Evolutionary conservation across 2,888 invertebrate genomes (phyloP), one percentile per base, ranked within the genome.

Genomic region (Drosophila rellima): DNA sequence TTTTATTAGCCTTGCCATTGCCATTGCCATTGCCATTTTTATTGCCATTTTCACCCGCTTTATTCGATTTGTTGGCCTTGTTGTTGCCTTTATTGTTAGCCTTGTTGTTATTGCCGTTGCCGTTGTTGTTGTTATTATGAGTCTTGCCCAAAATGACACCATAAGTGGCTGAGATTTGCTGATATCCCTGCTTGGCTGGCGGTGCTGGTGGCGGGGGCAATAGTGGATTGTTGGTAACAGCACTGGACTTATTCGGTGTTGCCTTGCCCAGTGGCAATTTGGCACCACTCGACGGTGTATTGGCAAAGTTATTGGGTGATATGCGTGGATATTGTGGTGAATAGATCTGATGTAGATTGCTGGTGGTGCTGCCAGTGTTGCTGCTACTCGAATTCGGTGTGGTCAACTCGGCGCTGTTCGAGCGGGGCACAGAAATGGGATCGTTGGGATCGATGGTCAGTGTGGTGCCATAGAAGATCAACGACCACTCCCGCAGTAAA

Each of bases 401-500:
- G 54, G 92, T 91, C 29, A 86, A 76, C 70, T 91, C 90, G 65
- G 87, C 82, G 68, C 90, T 82, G 78, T 78, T 80, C 3, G 88
- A 74, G 23, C 89, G 90, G 50, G 91, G 89, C 67, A 84, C 89
- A 57, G 94, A 94, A 82, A 94, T 93, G 17, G 94, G 94, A 91
- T 95, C 95, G 88, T 94, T 94, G 92, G 94, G 94, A 90, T 94
- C 93, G 55, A 94, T 94, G 64, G 94, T 93, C 71, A 93, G 93
- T 33, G 91, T 95, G 66, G 98, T 98, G 85, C 98, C 98, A 93
- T 98, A 97, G 92, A 98, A 95, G 91, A 97, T 96, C 92, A 98
- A 94, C 71, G 97, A 96, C 98, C 98, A 98, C 92, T 97, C 97
- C 93, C 97, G 96, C 87, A 98, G 94, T 76, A 96, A 95, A 69